These are phyloP conservation scores for Megalops cyprinoides DNA, from an alignment of 2,797 vertebrate species.

Conservation along the genomic window DNA sequence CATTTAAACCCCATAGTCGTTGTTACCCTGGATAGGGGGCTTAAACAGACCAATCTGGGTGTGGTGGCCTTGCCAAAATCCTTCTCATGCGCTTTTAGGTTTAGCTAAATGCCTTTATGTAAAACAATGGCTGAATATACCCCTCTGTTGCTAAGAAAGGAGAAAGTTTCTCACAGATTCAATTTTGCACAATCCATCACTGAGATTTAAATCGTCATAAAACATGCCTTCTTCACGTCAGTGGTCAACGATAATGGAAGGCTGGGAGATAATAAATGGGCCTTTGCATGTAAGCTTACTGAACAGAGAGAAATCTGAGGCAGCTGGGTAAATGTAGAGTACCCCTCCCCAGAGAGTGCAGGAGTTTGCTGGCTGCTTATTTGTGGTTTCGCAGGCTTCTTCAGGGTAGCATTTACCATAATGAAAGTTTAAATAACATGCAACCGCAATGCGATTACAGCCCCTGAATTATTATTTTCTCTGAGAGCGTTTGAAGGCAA, in stretches of 20 bases:
- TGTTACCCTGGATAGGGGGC: neutral
- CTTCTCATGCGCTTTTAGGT: neutral
- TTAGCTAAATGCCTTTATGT: neutral
- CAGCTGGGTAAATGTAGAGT: neutral
- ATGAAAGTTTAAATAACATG: constrained; percentile 15
- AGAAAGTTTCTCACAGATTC: neutral
- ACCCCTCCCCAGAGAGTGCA: neutral
- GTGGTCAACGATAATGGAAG: neutral
- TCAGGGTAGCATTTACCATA: constrained; percentile 9
- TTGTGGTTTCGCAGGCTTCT: constrained; percentile 17
- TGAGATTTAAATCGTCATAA: neutral
- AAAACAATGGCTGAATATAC: too few relatives aligned
- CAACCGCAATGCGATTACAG: constrained; percentile 6
- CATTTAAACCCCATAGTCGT: neutral
- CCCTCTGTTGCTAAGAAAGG: neutral
- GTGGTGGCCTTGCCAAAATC: neutral
- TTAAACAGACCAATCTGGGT: neutral
- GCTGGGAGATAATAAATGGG: neutral
- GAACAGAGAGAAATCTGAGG: neutral
- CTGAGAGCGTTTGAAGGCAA: neutral
- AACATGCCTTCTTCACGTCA: neutral
- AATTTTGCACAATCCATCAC: neutral
- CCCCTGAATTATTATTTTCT: constrained; percentile 4
- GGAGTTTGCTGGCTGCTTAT: neutral
- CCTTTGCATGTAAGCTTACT: neutral